Conservation (phyloP, 2,113 vertebrate genomes). For the Rousettus leschenaultii region DNA sequence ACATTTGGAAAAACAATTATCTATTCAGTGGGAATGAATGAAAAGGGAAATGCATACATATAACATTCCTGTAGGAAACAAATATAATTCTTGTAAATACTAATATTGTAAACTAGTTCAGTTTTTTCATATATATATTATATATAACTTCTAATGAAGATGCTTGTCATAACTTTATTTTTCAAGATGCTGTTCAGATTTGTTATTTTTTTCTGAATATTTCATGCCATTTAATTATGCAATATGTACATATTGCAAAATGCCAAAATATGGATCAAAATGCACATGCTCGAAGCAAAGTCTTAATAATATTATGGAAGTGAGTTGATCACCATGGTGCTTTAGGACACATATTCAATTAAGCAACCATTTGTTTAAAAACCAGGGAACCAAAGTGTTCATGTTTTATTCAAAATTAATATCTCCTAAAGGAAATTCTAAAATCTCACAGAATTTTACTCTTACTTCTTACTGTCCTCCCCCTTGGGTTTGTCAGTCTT, state of each 20-base stretch:
- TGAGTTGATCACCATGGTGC: not conserved
- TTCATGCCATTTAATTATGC: slow-evolving; percentile 9
- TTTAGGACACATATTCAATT: slow-evolving; percentile 67
- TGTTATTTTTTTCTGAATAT: not conserved
- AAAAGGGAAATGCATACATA: not conserved
- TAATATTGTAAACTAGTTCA: not conserved
- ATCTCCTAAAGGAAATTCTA: slow-evolving; percentile 11
- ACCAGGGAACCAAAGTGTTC: not conserved
- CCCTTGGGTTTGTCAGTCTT: not conserved
- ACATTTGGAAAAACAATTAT: not conserved
- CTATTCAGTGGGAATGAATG: not conserved
- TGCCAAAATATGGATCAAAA: not conserved
- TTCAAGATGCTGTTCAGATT: not conserved
- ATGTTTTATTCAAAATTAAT: slow-evolving; percentile 60
- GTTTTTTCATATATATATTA: not conserved
- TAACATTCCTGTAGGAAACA: not conserved
- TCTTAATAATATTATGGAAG: slow-evolving; percentile 29
- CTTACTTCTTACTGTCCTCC: not conserved
- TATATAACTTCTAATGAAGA: not conserved
- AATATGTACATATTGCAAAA: not conserved
- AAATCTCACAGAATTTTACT: not conserved
- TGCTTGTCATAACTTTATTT: not conserved
- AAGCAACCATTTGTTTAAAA: slow-evolving; percentile 61
- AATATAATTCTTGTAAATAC: not conserved
- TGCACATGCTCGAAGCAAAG: not conserved